These are phyloP conservation scores for Rhingia rostrata DNA, from an alignment of 2,888 invertebrate genomes.

Conservation along the genomic window DNA sequence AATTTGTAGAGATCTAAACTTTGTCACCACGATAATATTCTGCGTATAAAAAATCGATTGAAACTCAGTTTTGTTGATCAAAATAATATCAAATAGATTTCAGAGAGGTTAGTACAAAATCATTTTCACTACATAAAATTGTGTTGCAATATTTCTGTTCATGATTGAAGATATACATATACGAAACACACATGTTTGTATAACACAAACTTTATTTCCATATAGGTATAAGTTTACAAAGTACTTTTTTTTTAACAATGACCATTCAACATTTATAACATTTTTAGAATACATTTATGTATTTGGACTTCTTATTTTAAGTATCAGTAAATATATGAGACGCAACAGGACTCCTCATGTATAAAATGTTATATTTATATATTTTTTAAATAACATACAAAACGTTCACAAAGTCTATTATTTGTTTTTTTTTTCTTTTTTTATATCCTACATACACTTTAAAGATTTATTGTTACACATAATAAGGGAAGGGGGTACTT, in stretches of 20 bases:
- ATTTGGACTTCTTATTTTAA: conserved; percentile 67
- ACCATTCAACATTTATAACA: conserved; percentile 73
- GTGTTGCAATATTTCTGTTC: no score
- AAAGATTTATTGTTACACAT: conserved; percentile 65
- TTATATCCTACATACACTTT: conserved; percentile 56
- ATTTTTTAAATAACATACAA: conserved; percentile 71
- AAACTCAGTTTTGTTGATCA: no score
- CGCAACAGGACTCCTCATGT: conserved; percentile 75
- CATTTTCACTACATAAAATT: no score
- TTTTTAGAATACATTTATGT: conserved; percentile 70
- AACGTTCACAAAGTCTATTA: conserved; percentile 66
- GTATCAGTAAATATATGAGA: conserved; percentile 74
- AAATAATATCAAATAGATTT: no score
- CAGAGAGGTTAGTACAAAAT: no score
- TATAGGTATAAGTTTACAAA: conserved; percentile 65
- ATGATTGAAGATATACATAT: neutral
- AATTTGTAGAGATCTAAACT: no score
- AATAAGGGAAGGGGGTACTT: conserved; percentile 48
- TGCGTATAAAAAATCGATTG: no score
- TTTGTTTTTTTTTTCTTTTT: conserved; percentile 25
- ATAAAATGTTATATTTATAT: conserved; percentile 65
- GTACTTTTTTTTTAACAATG: conserved; percentile 61
- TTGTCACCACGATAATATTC: no score
- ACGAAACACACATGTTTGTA: conserved; percentile 10
- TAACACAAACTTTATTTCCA: conserved; percentile 73